phyloP scores from a whole-genome alignment of 2,797 vertebrate species.

The Intellagama lesueurii region DNA sequence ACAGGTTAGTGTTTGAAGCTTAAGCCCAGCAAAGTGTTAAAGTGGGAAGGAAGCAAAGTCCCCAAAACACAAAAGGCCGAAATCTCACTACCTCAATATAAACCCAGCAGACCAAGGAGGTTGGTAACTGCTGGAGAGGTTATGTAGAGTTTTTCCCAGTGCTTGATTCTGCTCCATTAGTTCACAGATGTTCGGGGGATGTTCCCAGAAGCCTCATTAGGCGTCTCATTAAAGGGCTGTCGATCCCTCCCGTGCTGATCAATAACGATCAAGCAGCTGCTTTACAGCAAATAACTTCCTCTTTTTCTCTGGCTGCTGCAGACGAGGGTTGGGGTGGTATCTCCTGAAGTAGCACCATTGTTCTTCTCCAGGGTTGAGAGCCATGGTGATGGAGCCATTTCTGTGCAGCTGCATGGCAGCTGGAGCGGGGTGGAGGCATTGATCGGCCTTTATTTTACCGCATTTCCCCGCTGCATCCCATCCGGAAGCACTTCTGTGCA shows the following conservation, averaged over 20 bases:
- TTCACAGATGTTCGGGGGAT: not conserved
- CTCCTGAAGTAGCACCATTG: not conserved
- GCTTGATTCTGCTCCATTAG: not conserved
- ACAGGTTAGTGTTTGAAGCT: not conserved
- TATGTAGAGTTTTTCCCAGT: not conserved
- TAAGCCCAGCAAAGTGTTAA: not conserved
- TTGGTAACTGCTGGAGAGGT: not conserved
- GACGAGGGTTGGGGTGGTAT: not conserved
- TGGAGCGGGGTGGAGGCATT: not conserved
- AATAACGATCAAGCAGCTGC: not conserved
- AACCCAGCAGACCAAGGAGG: no score
- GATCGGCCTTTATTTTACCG: not conserved
- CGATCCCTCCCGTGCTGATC: not conserved
- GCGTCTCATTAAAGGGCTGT: not conserved
- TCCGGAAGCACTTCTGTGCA: not conserved
- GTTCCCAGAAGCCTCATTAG: not conserved
- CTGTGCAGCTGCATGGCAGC: not conserved
- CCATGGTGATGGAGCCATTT: constrained; percentile 11
- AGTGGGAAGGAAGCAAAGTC: no score
- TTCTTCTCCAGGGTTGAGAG: not conserved
- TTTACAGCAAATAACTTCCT: not conserved
- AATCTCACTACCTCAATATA: no score
- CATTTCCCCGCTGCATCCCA: not conserved
- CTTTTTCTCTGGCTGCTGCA: not conserved
- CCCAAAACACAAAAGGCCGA: no score